Evolutionary conservation across 2,113 vertebrate genomes (phyloP).

Genomic region (Cariama cristata): DNA sequence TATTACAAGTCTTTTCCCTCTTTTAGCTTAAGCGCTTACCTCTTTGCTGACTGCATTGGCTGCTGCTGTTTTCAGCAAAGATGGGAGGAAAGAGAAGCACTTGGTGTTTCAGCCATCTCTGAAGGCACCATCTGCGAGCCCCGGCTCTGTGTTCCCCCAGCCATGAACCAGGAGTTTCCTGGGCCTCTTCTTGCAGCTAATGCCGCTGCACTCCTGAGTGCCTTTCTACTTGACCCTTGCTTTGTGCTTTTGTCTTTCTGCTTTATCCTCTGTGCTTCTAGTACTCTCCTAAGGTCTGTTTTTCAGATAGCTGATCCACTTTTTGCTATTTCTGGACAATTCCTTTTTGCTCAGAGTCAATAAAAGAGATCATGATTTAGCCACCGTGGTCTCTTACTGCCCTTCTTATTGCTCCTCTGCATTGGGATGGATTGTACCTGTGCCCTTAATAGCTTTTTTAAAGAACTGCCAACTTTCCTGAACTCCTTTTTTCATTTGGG

Average conservation of each 20-base stretch:
- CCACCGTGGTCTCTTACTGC: not conserved
- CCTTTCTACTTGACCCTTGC: not conserved
- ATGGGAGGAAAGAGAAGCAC: not conserved
- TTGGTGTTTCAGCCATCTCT: accelerated
- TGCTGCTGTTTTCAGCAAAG: not conserved
- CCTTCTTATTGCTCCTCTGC: not conserved
- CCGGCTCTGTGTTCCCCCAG: accelerated
- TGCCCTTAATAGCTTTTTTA: not conserved
- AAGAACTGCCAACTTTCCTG: not conserved
- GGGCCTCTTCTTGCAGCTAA: not conserved
- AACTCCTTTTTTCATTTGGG: not conserved
- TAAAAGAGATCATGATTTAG: not conserved
- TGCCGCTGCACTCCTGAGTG: not conserved
- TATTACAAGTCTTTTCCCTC: not conserved
- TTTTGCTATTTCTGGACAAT: not conserved
- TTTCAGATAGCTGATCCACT: not conserved
- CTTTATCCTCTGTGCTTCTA: not conserved
- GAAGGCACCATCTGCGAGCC: not conserved
- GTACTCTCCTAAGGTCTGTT: not conserved
- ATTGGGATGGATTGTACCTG: not conserved
- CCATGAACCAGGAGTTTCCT: not conserved
- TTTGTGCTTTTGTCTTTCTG: not conserved
- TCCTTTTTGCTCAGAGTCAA: not conserved
- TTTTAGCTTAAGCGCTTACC: not conserved
- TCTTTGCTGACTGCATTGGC: too few relatives aligned